phyloP scores from a whole-genome alignment of 2,888 invertebrate species.

The Tetanocera ferruginea region DNA sequence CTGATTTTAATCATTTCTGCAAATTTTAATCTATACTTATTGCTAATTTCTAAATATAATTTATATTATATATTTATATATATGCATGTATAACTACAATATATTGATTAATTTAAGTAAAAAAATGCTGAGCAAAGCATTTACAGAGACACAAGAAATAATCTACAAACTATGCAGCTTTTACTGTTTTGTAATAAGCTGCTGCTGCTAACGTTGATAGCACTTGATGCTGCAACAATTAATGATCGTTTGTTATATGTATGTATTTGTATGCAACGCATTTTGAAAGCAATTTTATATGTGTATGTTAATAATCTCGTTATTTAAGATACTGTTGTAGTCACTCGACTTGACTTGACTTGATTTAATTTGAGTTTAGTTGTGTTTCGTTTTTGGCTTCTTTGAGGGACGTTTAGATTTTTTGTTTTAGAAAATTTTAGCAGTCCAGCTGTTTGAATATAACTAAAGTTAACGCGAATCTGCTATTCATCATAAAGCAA shows the following conservation, averaged over 20 bases:
- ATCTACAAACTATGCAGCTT: conserved; percentile 13
- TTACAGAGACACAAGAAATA: neutral
- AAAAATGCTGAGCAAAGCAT: conserved; percentile 17
- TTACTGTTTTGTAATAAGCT: neutral
- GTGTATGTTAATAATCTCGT: conserved; percentile 1
- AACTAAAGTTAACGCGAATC: no score
- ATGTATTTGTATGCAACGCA: neutral
- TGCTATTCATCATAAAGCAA: no score
- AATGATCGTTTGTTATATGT: neutral
- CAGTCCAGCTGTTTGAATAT: no score
- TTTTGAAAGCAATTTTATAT: conserved; percentile 6
- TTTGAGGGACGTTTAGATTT: neutral
- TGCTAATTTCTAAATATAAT: neutral
- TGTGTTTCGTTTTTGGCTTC: neutral
- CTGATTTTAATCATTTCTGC: neutral
- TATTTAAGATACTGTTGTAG: conserved; percentile 12
- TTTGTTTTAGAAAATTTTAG: no score
- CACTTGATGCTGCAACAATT: neutral
- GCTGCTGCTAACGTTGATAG: neutral
- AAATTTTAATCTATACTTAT: neutral
- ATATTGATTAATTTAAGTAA: neutral
- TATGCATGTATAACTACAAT: conserved; percentile 3
- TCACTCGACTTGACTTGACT: neutral
- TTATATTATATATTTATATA: neutral
- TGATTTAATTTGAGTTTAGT: neutral